These are phyloP conservation scores for Mystacornis crossleyi DNA, from an alignment of 2,113 vertebrate species.

Conservation along the genomic window DNA sequence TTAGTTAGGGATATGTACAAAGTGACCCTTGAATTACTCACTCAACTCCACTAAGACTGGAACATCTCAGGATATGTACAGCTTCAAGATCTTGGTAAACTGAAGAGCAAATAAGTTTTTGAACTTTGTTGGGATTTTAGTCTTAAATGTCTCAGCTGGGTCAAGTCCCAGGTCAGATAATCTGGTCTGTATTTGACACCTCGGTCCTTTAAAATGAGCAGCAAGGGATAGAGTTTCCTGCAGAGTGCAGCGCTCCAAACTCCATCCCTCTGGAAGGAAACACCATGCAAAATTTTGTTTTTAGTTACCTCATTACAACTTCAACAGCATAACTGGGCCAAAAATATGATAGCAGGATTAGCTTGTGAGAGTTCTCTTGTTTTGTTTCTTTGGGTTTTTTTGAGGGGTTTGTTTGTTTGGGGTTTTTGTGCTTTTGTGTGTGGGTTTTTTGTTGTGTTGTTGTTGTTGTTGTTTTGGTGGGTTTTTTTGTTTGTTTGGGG, in stretches of 20 bases:
- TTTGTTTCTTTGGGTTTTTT: not conserved
- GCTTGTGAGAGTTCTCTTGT: not conserved
- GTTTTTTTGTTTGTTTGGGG: not conserved
- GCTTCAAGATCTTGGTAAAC: not conserved
- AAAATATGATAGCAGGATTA: not conserved
- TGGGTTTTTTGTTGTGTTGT: not conserved
- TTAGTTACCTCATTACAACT: not conserved
- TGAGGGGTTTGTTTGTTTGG: not conserved
- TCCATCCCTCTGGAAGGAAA: not conserved
- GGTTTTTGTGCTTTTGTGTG: too few species aligned
- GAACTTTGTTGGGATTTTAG: not conserved
- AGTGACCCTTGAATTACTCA: not conserved
- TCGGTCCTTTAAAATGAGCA: not conserved
- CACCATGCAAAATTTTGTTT: not conserved
- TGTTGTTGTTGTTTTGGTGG: not conserved
- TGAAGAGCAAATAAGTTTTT: not conserved
- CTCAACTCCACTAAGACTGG: not conserved
- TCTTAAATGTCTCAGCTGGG: not conserved
- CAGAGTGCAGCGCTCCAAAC: not conserved
- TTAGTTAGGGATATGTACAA: not conserved
- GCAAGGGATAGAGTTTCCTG: not conserved
- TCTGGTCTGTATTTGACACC: not conserved
- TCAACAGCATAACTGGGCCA: not conserved
- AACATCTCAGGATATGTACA: not conserved
- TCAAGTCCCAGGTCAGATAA: not conserved